A percentile compares a stretch with the other conserved stretches of the same genome.
Conservation (phyloP, 92 coral and sea anemone species). For the Phenganax stokvisi region DNA sequence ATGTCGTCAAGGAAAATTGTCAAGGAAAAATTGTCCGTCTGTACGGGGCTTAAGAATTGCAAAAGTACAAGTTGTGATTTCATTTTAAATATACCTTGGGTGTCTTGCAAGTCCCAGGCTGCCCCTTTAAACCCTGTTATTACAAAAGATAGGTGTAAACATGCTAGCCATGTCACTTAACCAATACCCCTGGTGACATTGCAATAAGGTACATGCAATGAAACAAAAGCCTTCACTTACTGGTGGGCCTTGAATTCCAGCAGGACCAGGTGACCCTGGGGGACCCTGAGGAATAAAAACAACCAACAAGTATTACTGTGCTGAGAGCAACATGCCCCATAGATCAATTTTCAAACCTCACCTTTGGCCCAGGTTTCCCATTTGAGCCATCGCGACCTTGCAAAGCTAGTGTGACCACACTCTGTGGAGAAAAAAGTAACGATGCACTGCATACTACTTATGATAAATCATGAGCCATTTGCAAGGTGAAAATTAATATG, state of each 20-base stretch:
- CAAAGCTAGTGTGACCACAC: conserved; percentile 79
- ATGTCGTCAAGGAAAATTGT: no score
- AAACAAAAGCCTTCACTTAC: conserved; percentile 35
- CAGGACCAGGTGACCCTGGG: conserved; percentile 66
- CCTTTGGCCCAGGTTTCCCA: conserved; percentile 79
- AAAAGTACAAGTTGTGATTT: background rate
- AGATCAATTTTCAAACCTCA: background rate
- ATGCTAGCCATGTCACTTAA: background rate
- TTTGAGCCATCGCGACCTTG: conserved; percentile 79
- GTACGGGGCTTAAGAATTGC: background rate
- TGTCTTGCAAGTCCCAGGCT: conserved; percentile 72
- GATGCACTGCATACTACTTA: no score
- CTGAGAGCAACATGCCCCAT: background rate
- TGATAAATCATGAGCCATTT: background rate
- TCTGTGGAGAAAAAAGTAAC: conserved; percentile 42
- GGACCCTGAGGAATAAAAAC: conserved; percentile 56
- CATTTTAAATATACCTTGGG: conserved; percentile 56
- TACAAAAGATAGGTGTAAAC: background rate
- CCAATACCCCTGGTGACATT: background rate
- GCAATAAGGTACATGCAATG: background rate
- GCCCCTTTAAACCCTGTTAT: conserved; percentile 71
- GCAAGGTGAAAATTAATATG: no score
- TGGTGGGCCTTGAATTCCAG: conserved; percentile 72
- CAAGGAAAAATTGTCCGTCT: no score
- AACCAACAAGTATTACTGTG: background rate